phyloP scores from a whole-genome alignment of 2,888 invertebrate species.

The Acanthosepion esculentum region DNA sequence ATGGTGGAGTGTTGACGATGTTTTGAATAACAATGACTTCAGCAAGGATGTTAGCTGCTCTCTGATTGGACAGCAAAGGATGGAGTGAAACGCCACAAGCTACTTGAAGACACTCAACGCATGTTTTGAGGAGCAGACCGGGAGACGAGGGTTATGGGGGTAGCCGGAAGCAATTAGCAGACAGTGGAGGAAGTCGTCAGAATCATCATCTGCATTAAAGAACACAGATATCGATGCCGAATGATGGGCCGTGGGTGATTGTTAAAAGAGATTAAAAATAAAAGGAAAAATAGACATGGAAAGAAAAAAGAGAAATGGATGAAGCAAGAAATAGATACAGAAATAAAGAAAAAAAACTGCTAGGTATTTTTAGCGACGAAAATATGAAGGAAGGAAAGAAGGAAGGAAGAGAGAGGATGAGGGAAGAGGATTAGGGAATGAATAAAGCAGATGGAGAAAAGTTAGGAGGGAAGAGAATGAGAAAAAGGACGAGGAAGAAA shows the following conservation, averaged over 20 bases:
- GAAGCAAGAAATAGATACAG: background rate
- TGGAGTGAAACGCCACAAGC: background rate
- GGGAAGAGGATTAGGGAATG: background rate
- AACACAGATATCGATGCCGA: background rate
- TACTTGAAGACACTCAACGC: background rate
- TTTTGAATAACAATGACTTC: background rate
- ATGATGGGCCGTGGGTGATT: background rate
- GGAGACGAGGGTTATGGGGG: background rate
- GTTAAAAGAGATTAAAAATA: background rate
- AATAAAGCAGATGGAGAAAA: background rate
- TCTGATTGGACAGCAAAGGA: background rate
- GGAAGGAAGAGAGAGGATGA: no score
- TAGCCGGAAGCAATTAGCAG: background rate
- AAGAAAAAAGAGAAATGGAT: background rate
- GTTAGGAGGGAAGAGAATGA: background rate
- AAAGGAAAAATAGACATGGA: background rate
- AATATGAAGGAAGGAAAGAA: background rate
- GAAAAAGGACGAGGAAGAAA: background rate
- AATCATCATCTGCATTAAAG: background rate
- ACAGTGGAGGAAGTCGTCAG: background rate
- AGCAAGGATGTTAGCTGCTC: background rate
- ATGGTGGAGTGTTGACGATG: background rate
- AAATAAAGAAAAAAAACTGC: background rate
- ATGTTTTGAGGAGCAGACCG: background rate
- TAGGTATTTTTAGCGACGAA: no score